These are phyloP conservation scores for Phymastichus coffea DNA, from an alignment of 1,140 invertebrate species.

Conservation along the genomic window DNA sequence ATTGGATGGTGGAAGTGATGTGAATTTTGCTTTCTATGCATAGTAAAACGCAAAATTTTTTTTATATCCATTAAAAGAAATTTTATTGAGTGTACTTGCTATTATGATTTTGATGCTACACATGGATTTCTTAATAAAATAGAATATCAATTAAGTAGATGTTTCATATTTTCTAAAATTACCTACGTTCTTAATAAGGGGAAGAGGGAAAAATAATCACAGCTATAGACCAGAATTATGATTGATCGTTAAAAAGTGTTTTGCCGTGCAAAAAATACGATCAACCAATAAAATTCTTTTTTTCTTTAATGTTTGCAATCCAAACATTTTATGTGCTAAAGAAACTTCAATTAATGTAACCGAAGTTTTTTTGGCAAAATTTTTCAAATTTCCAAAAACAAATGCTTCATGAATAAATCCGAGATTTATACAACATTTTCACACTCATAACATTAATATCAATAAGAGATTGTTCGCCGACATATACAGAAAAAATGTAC, in stretches of 20 bases:
- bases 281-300: background rate
- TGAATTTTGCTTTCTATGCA: no score
- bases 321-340: no score
- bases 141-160: background rate
- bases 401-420: conserved; percentile 25
- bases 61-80: no score
- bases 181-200: conserved; percentile 7
- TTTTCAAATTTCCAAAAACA: conserved; percentile 27
- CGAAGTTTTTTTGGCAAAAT: no score
- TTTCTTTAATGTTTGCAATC: conserved; percentile 7
- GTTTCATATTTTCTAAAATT: conserved; percentile 17
- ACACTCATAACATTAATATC: conserved; percentile 18
- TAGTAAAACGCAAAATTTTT: no score
- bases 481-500: conserved; percentile 20
- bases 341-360: no score
- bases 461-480: conserved; percentile 16
- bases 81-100: no score
- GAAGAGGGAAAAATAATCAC: conserved; percentile 27
- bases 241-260: conserved; percentile 12
- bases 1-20: no score
- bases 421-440: conserved; percentile 11
- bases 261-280: conserved; percentile 3
- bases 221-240: conserved; percentile 24
- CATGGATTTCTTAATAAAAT: background rate
- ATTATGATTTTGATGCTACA: no score